These are phyloP conservation scores for Microplitis mediator DNA, from an alignment of 1,140 invertebrate species.

Conservation along the genomic window DNA sequence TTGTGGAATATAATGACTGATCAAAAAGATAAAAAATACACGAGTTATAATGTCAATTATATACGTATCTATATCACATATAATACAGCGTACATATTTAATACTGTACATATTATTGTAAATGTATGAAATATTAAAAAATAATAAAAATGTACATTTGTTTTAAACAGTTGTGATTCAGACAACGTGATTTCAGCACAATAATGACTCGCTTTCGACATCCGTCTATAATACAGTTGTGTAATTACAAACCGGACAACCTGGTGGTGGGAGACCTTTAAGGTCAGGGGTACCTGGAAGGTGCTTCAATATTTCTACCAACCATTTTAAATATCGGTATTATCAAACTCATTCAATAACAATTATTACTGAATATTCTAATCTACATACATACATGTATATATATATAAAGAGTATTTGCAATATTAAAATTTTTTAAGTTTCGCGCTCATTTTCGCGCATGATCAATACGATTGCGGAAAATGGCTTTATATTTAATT, in stretches of 20 bases:
- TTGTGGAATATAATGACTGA: too few species aligned
- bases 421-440: neutral
- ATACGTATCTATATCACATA: too few species aligned
- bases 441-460: neutral
- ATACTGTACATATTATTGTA: too few species aligned
- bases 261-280: slow-evolving; percentile 6
- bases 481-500: neutral
- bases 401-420: neutral
- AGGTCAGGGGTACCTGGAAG: slow-evolving; percentile 28
- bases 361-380: neutral
- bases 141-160: neutral
- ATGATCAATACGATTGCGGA: neutral
- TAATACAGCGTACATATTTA: too few species aligned
- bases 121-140: too few species aligned
- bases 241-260: slow-evolving; percentile 11
- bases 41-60: too few species aligned
- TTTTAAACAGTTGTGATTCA: neutral
- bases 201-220: slow-evolving; percentile 13
- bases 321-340: neutral
- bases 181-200: slow-evolving; percentile 20
- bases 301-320: neutral
- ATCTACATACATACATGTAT: neutral
- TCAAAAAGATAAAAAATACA: too few species aligned
- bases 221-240: slow-evolving; percentile 9
- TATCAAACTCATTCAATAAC: neutral